phyloP scores from a whole-genome alignment of 2,797 vertebrate species.

The Mionectes olivaceus region DNA sequence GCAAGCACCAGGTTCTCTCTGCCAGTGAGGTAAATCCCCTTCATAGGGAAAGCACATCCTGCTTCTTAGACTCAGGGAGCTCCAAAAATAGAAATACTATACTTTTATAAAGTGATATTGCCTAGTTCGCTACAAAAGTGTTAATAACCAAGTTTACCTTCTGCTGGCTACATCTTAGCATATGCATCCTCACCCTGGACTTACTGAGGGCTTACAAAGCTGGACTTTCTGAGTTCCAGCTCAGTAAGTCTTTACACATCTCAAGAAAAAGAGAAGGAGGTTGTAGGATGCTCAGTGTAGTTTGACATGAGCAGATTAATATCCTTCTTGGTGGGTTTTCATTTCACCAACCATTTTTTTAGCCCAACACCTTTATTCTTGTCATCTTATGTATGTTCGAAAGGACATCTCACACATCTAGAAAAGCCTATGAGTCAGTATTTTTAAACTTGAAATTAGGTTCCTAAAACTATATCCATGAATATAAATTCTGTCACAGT shows the following conservation, averaged over 20 bases:
- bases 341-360: background rate
- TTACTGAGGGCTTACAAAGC: background rate
- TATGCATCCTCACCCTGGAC: background rate
- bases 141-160: background rate
- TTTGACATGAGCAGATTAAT: background rate
- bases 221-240: background rate
- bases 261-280: background rate
- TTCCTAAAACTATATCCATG: conserved; percentile 17
- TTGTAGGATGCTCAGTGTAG: background rate
- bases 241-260: background rate
- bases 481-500: conserved; percentile 35
- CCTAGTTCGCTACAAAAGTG: background rate
- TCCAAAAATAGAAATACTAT: background rate
- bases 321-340: background rate
- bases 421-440: background rate
- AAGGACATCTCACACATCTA: background rate
- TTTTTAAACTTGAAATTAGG: conserved; percentile 37
- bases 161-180: background rate
- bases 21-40: background rate
- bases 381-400: background rate
- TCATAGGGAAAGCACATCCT: background rate
- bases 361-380: conserved; percentile 18
- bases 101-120: background rate
- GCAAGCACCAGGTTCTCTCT: background rate
- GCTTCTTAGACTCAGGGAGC: background rate